Percentiles rank a stretch among this genome's conserved stretches.
phyloP scores from a whole-genome alignment of 2,113 vertebrate genomes.

The Daubentonia madagascariensis region DNA sequence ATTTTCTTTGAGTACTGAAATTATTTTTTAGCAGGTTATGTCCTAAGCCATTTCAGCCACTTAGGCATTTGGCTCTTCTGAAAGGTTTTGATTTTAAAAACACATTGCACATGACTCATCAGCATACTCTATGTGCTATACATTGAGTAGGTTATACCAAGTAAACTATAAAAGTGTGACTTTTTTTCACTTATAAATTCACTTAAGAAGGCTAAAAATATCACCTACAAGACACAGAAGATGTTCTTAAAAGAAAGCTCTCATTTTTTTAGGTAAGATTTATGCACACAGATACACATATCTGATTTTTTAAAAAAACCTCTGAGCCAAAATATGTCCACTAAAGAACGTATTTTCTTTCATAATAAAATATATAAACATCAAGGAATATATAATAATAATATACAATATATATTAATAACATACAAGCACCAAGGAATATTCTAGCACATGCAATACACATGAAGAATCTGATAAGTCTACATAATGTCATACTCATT shows the following conservation, averaged over 20 bases:
- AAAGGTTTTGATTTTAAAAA: constrained; percentile 39
- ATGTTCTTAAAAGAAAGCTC: background rate
- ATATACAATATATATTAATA: too few species aligned
- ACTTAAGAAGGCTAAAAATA: constrained; percentile 39
- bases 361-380: background rate
- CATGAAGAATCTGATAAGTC: background rate
- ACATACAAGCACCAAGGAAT: background rate
- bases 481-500: background rate
- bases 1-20: background rate
- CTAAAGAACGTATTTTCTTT: background rate
- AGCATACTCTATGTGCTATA: background rate
- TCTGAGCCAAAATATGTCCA: background rate
- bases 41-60: background rate
- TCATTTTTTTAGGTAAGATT: background rate
- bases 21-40: background rate
- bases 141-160: background rate
- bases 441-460: background rate
- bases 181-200: constrained; percentile 65
- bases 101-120: background rate
- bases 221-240: background rate
- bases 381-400: background rate
- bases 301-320: background rate
- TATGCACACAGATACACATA: background rate
- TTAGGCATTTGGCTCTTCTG: background rate
- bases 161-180: constrained; percentile 14